Base-by-base conservation (phyloP, 2,113 vertebrate species). In the Oryzias celebensis region DNA sequence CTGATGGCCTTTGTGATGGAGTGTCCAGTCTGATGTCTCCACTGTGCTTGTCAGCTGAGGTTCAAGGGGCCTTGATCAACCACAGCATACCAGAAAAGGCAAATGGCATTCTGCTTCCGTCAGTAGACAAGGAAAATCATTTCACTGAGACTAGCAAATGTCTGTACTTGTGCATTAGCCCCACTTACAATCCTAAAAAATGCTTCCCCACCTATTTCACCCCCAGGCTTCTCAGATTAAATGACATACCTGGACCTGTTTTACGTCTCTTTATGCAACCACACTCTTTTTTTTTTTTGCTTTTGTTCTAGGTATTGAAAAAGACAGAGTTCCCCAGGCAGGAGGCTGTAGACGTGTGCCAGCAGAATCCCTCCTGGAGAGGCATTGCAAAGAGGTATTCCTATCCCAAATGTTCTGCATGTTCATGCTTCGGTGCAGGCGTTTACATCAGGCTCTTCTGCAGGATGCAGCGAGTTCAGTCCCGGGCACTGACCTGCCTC, bases 31-130 rank as follows among this genome's bases (percentile, higher is more conserved):
- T 96, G 2, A 89, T 96, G 77, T 95, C 96, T 14, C 96, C 97
- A 0, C 87, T 98, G n/a, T 99, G 96, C 80, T 93, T 99, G 58
- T 98, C 95, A 61, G 94, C 93, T 7, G 97, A 98, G 72, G 86
- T 97, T 62, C 94, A 95, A 50, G 85, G 89, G 0, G 93, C 93
- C 0, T 91, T 99, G 52, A 92, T 95, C 68, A 93, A 92, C 85
- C 91, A 93, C 84, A 91, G 87, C 53, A 91, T 98, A 81, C 96
- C 96, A 28, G 91, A 96, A 84, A 96, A 95, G 95, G 97, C 94
- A 81, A 78, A 65, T 70, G 53, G 7, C 42, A 3, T 1, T 58
- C 43, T 42, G 16, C 26, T 52, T 66, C 14, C 44, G 7, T 28
- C 26, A 28, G 26, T 28, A 28, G 26, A 28, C 26, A 36, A 10